Evolutionary conservation across 2,888 invertebrate genomes (phyloP).

Genomic region (Idaea dimidiata): DNA sequence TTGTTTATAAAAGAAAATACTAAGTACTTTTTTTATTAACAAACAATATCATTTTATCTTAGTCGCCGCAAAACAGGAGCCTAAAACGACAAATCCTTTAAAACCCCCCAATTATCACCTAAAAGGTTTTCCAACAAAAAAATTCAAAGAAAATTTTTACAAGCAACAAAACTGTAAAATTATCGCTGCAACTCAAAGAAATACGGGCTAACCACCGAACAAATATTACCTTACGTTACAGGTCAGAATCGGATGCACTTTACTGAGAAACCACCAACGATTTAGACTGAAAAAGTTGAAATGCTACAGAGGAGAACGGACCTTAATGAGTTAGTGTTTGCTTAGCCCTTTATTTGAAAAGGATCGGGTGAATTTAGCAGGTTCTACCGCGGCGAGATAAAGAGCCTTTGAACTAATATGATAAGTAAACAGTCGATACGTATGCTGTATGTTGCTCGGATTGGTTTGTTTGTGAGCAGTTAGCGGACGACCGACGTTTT

Average conservation of each 20-base stretch:
- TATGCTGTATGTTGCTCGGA: background rate
- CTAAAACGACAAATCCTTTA: background rate
- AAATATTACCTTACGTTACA: slow-evolving; percentile 40
- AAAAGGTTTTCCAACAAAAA: slow-evolving; percentile 4
- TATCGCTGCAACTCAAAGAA: slow-evolving; percentile 45
- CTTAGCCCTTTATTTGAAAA: slow-evolving; percentile 59
- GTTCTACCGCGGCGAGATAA: slow-evolving; percentile 70
- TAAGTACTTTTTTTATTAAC: background rate
- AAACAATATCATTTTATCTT: background rate
- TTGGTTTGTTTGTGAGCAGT: background rate
- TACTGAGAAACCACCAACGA: background rate
- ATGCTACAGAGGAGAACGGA: slow-evolving; percentile 33
- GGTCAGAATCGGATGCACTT: background rate
- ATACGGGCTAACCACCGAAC: slow-evolving; percentile 53
- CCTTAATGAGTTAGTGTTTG: slow-evolving; percentile 46
- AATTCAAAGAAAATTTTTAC: slow-evolving; percentile 21
- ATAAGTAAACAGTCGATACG: slow-evolving; percentile 36
- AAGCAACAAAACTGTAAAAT: slow-evolving; percentile 36
- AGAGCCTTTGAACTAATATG: slow-evolving; percentile 49
- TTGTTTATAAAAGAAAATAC: background rate
- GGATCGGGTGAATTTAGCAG: slow-evolving; percentile 69
- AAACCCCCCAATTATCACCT: background rate
- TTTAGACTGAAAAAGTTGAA: background rate
- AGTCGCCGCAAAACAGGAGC: background rate
- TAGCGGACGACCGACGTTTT: background rate